phyloP scores from a whole-genome alignment of 53 echinoderm and acorn worm species.

The Zoroaster sp. region DNA sequence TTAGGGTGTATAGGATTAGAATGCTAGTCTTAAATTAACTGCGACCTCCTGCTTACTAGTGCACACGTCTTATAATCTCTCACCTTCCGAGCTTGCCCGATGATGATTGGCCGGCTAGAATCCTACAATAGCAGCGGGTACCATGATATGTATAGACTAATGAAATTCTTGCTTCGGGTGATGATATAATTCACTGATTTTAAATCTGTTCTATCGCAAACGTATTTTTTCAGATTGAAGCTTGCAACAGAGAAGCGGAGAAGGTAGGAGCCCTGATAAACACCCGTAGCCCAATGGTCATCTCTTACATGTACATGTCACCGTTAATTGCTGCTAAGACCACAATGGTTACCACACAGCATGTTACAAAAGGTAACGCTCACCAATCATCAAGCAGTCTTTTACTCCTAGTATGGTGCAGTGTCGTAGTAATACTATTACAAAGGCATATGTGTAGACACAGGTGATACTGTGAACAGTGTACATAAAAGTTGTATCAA shows the following conservation, averaged over 20 bases:
- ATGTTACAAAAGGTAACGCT: background rate
- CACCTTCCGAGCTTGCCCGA: too few relatives aligned
- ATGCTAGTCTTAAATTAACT: too few relatives aligned
- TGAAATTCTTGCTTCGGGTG: too few relatives aligned
- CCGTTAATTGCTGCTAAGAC: conserved; percentile 79
- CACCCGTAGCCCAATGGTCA: conserved; percentile 81
- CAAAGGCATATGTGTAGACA: background rate
- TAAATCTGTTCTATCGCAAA: background rate
- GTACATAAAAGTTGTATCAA: background rate
- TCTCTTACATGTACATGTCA: conserved; percentile 77
- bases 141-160: too few relatives aligned
- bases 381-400: background rate
- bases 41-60: too few relatives aligned
- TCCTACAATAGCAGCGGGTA: too few relatives aligned
- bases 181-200: too few relatives aligned
- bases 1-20: too few relatives aligned
- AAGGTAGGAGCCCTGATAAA: conserved; percentile 88
- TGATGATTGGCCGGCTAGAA: too few relatives aligned
- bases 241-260: conserved; percentile 88
- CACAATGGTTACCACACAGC: conserved; percentile 33
- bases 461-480: conserved; percentile 25
- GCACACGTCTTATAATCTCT: too few relatives aligned
- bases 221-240: conserved; percentile 75
- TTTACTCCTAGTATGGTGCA: background rate
- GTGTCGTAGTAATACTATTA: background rate